Evolutionary conservation across 2,797 vertebrate species (phyloP), one percentile per base, ranked within the genome.

Genomic region (Ara ararauna): DNA sequence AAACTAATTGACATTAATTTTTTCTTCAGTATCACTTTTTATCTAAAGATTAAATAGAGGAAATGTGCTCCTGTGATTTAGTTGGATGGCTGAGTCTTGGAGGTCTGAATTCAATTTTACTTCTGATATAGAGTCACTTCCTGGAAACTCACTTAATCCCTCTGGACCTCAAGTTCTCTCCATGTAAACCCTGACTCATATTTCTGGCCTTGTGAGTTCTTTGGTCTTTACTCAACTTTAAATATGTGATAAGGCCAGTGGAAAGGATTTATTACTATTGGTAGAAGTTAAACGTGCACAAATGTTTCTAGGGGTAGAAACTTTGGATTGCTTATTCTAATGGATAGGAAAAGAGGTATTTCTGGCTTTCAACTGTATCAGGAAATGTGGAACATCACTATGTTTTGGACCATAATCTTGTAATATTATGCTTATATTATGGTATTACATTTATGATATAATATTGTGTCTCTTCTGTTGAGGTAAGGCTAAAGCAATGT

Each of bases 81-180:
- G 30, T 66, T 89, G 71, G 38, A 67, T 73, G 56, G 34, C 30
- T 78, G 53, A 16, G 13, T 66, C 86, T 95, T 68, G 26, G 77
- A 85, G 50, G 42, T 60, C 86, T 89, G 75, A 87, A 87, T 79
- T 85, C 53, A 93, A 38, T 87, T 87, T 94, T 83, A 44, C 24
- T 80, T 74, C 53, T 93, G 81, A 87, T 87, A 71, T 62, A 67
- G 16, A 64, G 73, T 81, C 47, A 87, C 60, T 93, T 91, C 79
- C 87, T 93, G 89, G 50, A 62, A 89, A 36, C 58, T 85, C 53
- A 36, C 17, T 60, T 32, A 81, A 30, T 95, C 75, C 68, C 61
- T 70, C 45, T 92, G 84, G 80, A 89, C 64, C 53, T 89, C 65
- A 36, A 36, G 17, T 50, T 75, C 68, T 71, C 67, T 74, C 47